A percentile compares a stretch with the other conserved stretches of the same genome.
phyloP scores from a whole-genome alignment of 30 jellyfish, hydroid and myxozoan genomes.

The Aurelia sp. region DNA sequence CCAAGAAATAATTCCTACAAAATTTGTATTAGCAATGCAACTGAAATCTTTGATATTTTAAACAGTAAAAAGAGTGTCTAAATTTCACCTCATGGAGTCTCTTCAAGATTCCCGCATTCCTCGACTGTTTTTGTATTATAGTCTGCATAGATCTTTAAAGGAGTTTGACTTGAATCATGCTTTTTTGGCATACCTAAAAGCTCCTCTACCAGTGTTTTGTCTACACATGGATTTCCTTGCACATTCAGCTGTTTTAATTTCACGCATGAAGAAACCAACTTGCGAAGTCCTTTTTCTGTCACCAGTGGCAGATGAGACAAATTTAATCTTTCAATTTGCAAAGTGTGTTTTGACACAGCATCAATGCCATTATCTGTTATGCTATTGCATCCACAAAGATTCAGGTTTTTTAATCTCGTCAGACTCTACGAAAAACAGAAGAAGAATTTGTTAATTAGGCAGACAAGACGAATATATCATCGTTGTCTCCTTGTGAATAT shows the following conservation, averaged over 20 bases:
- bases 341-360: not conserved
- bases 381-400: slow-evolving; percentile 42
- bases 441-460: no score
- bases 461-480: no score
- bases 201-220: slow-evolving; percentile 21
- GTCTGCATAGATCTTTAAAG: slow-evolving; percentile 8
- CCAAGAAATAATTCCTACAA: no score
- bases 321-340: slow-evolving; percentile 1
- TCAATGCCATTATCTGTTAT: slow-evolving; percentile 39
- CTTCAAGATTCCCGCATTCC: no score
- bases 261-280: slow-evolving; percentile 15
- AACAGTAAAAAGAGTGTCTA: no score
- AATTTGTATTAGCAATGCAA: no score
- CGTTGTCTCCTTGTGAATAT: no score
- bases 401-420: slow-evolving; percentile 16
- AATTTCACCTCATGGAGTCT: no score
- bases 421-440: slow-evolving; percentile 18
- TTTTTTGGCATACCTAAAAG: not conserved
- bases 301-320: slow-evolving; percentile 41
- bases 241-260: slow-evolving; percentile 7
- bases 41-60: no score
- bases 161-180: not conserved
- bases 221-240: slow-evolving; percentile 22
- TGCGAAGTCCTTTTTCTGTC: slow-evolving; percentile 23
- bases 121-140: not conserved